phyloP scores from a whole-genome alignment of 2,888 invertebrate species.

The Drosophila anomalata region DNA sequence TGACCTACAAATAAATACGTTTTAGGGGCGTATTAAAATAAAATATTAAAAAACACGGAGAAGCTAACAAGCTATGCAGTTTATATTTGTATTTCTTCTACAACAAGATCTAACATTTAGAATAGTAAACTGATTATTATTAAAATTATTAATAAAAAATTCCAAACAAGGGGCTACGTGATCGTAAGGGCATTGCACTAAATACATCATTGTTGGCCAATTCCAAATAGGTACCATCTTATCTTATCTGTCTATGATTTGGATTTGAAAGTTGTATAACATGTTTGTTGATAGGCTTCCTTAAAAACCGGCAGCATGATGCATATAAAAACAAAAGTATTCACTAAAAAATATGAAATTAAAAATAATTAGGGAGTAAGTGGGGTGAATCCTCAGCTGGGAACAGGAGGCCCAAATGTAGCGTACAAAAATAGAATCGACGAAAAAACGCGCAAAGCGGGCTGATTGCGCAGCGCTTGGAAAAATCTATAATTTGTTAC shows the following conservation, averaged over 20 bases:
- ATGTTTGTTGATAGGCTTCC: not conserved
- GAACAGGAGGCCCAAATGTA: constrained; percentile 10
- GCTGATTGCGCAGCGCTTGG: constrained; percentile 37
- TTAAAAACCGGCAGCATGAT: not conserved
- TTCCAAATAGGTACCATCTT: not conserved
- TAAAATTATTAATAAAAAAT: not conserved
- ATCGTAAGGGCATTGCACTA: constrained; percentile 41
- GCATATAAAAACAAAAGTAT: not conserved
- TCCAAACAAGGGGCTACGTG: constrained; percentile 51
- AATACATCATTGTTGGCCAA: constrained; percentile 31
- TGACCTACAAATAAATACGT: constrained; percentile 46
- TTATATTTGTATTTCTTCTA: not conserved
- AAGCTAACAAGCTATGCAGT: too few species aligned
- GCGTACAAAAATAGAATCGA: constrained; percentile 22
- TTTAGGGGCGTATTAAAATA: not conserved
- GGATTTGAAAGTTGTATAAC: constrained; percentile 33
- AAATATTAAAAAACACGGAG: not conserved
- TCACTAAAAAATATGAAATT: not conserved
- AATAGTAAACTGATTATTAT: too few species aligned
- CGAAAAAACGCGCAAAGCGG: constrained; percentile 21
- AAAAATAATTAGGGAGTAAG: not conserved
- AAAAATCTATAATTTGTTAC: constrained; percentile 46
- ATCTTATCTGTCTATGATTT: constrained; percentile 29
- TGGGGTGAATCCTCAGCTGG: not conserved
- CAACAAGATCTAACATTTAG: not conserved